Percentiles rank a stretch among this genome's conserved stretches.
phyloP scores from a whole-genome alignment of 1,140 invertebrate species.

The Neomicropteryx cornuta region DNA sequence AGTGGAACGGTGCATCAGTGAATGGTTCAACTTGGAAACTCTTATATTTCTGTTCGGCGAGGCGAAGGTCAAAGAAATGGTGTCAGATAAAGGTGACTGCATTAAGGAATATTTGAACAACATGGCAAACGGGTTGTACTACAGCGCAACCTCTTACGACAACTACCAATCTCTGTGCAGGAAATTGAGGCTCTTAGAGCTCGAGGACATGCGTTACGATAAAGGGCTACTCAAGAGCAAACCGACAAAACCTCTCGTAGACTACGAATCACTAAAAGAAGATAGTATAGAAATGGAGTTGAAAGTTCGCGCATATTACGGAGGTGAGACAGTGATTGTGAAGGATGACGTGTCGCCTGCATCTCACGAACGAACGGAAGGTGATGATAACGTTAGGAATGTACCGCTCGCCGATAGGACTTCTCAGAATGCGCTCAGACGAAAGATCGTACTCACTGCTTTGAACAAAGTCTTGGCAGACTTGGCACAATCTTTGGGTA shows the following conservation, averaged over 20 bases:
- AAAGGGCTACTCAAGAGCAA: slow-evolving; percentile 20
- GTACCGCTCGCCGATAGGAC: slow-evolving; percentile 43
- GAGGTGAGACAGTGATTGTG: slow-evolving; percentile 29
- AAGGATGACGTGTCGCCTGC: slow-evolving; percentile 18
- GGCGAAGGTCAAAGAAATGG: slow-evolving; percentile 40
- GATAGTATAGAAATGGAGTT: slow-evolving; percentile 42
- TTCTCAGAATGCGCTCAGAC: slow-evolving; percentile 42
- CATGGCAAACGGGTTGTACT: slow-evolving; percentile 28
- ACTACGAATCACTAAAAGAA: slow-evolving; percentile 43
- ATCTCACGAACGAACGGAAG: slow-evolving; percentile 17
- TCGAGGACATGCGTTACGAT: slow-evolving; percentile 41
- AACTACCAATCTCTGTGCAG: slow-evolving; percentile 43
- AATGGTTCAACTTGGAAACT: slow-evolving; percentile 49
- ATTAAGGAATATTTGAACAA: slow-evolving; percentile 41
- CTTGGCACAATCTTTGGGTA: slow-evolving; percentile 26
- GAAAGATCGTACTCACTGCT: slow-evolving; percentile 42
- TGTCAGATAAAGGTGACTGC: slow-evolving; percentile 39
- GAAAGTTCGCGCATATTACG: slow-evolving; percentile 43
- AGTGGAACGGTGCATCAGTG: slow-evolving; percentile 41
- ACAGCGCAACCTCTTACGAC: slow-evolving; percentile 32
- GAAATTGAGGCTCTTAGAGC: slow-evolving; percentile 41
- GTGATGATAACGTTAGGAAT: slow-evolving; percentile 23
- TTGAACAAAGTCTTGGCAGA: slow-evolving; percentile 41
- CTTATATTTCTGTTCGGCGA: slow-evolving; percentile 44
- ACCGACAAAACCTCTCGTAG: slow-evolving; percentile 42